Base-by-base conservation (phyloP, 2,888 invertebrate genomes). In the Brachyopa scutellaris region DNA sequence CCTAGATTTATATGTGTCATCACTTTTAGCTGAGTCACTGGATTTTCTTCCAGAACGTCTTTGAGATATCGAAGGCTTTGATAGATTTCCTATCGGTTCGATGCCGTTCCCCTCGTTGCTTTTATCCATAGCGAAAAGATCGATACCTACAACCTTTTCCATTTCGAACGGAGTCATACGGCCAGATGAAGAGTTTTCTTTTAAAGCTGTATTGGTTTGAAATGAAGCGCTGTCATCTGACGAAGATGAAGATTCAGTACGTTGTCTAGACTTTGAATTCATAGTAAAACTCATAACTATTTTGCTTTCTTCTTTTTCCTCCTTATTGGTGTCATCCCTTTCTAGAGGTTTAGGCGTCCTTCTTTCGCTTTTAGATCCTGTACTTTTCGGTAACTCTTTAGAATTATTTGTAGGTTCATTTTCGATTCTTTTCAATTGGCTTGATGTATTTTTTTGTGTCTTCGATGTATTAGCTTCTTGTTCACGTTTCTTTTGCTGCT, bases 141-240 rank as follows among this genome's bases (percentile, higher is more conserved):
- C 70, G 5, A 82, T 64, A 8, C 40, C 21, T 0, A 82, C 36
- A 15, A 82, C 70, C 17, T 59, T 76, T 17, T 29, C 29, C 2
- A 8, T 2, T 33, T 59, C 17, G 42, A 23, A 17, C 1, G 57
- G 40, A 5, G 57, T 74, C 7, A 59, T 59, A 21, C 15, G 38
- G 17, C 66, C 38, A 7, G 45, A 13, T 33, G 45, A 11, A 7
- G 26, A 9, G 5, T 23, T 42, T 11, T 70, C 51, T 0, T 17
- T 57, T n/a, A 51, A 21, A 13, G 13, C 8, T 7, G 11, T 4
- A 26, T 17, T n/a, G 2, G 6, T 17, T 4, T 17, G 23, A 0
- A 42, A 19, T 1, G 42, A 33, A 15, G 8, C 17, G 8, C n/a
- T 45, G 2, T 47, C 47, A 7, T 64, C 57, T 4, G 61, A 53